Percentiles rank a stretch among this genome's conserved stretches.
These are phyloP conservation scores for Drosophila novamexicana DNA, from an alignment of 1,140 invertebrate genomes.

Conservation along the genomic window DNA sequence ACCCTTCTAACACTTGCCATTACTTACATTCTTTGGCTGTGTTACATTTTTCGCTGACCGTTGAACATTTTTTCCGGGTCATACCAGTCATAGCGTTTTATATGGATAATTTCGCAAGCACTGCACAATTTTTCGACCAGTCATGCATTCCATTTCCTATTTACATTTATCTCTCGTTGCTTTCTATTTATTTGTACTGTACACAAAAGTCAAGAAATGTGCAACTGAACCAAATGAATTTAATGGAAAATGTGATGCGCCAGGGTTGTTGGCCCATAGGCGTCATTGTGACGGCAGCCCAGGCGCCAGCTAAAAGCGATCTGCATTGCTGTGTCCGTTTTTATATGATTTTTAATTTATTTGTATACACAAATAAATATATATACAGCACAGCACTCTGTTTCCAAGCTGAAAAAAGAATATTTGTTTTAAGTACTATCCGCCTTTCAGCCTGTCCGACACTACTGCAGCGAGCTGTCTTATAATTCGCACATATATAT, in stretches of 20 bases:
- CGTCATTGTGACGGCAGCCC: conserved; percentile 59
- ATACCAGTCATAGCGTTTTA: conserved; percentile 17
- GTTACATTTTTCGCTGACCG: conserved; percentile 42
- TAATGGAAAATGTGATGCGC: conserved; percentile 62
- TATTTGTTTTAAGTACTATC: background rate
- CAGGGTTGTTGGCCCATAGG: conserved; percentile 70
- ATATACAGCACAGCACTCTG: background rate
- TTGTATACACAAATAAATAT: conserved; percentile 46
- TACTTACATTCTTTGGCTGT: conserved; percentile 24
- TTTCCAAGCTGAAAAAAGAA: background rate
- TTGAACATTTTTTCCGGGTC: conserved; percentile 20
- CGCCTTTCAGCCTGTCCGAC: too few species aligned
- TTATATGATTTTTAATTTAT: conserved; percentile 77
- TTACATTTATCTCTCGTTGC: conserved; percentile 65
- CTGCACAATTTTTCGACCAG: conserved; percentile 58
- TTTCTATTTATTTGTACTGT: conserved; percentile 31
- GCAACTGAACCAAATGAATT: conserved; percentile 29
- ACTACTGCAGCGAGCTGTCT: too few species aligned
- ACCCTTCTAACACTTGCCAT: conserved; percentile 22
- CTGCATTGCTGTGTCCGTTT: conserved; percentile 68
- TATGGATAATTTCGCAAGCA: conserved; percentile 24
- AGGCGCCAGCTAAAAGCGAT: conserved; percentile 63
- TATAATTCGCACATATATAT: too few species aligned
- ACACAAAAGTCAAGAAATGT: conserved; percentile 43
- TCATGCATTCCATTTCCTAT: conserved; percentile 72